These are phyloP conservation scores for Thinocorus orbignyianus DNA, from an alignment of 2,113 vertebrate species.

Conservation along the genomic window DNA sequence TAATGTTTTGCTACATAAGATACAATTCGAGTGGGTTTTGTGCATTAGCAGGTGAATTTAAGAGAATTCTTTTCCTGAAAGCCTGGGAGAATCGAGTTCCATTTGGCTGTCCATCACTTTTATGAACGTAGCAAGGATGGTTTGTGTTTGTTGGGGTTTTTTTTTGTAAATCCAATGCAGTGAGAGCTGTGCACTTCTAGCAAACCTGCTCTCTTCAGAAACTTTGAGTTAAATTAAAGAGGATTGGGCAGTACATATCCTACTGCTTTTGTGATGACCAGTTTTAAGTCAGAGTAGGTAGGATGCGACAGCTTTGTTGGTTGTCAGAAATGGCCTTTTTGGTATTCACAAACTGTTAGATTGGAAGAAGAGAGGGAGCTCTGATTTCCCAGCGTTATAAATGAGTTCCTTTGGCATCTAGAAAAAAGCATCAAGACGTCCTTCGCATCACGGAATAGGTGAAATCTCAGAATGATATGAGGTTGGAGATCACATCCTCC, in stretches of 20 bases:
- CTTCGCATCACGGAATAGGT: not conserved
- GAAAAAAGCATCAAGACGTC: not conserved
- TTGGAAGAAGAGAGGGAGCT: not conserved
- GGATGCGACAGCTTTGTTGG: fast-evolving
- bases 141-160: fast-evolving
- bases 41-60: not conserved
- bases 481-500: too few species aligned
- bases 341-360: not conserved
- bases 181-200: not conserved
- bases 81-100: not conserved
- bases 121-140: fast-evolving
- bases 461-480: not conserved
- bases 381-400: not conserved
- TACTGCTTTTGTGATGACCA: fast-evolving
- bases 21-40: not conserved
- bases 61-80: not conserved
- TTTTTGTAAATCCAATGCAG: fast-evolving
- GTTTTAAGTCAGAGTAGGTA: not conserved
- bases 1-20: not conserved
- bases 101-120: not conserved
- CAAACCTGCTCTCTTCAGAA: not conserved
- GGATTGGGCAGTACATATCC: too few species aligned
- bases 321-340: not conserved
- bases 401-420: not conserved
- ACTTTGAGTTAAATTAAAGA: not conserved